phyloP scores from a whole-genome alignment of 1,140 invertebrate species.

The Orussus abietinus region DNA sequence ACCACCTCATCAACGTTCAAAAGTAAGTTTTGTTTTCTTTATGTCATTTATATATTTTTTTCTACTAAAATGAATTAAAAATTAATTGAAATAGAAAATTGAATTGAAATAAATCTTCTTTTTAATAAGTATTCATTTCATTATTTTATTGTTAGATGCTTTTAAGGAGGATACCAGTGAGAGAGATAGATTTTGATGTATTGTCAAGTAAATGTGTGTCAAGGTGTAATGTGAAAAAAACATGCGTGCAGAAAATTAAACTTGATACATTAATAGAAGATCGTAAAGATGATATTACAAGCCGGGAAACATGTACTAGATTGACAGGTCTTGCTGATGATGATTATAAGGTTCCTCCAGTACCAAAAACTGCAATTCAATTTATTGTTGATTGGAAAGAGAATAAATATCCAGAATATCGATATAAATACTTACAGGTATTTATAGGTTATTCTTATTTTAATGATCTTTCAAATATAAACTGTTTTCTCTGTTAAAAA shows the following conservation, averaged over 20 bases:
- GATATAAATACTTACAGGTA: constrained; percentile 50
- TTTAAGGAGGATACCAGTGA: constrained; percentile 54
- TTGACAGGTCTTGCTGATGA: no score
- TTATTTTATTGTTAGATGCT: constrained; percentile 48
- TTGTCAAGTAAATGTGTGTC: no score
- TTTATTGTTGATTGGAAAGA: constrained; percentile 58
- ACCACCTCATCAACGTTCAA: constrained; percentile 61
- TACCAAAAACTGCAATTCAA: constrained; percentile 58
- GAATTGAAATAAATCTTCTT: constrained; percentile 8
- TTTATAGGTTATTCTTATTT: no score
- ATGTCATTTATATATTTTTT: no score
- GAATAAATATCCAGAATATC: constrained; percentile 33
- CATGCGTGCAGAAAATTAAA: no score
- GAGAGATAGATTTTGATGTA: constrained; percentile 44
- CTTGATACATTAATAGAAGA: no score
- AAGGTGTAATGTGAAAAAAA: no score
- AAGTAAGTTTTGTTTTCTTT: constrained; percentile 46
- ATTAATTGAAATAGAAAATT: constrained; percentile 8
- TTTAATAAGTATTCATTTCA: constrained; percentile 5
- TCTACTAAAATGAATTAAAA: no score
- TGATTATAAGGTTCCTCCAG: constrained; percentile 39
- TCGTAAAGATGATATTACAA: no score
- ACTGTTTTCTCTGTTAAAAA: no score
- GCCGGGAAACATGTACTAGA: no score
- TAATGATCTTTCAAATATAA: no score